These are phyloP conservation scores for Crotophaga sulcirostris DNA, from an alignment of 2,113 vertebrate genomes.

Conservation along the genomic window DNA sequence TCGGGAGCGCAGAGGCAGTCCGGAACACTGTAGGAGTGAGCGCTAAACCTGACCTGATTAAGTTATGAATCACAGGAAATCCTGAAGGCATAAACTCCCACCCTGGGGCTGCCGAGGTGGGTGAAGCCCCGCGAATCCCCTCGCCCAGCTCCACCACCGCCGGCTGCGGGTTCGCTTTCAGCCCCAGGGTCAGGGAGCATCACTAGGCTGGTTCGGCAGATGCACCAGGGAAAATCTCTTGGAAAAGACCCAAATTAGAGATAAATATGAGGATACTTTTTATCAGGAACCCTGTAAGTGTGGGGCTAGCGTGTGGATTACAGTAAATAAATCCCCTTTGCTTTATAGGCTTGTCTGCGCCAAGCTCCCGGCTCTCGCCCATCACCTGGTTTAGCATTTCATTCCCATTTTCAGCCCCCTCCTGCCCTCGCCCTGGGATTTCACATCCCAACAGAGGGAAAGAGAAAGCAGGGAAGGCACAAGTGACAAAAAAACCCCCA, in stretches of 20 bases:
- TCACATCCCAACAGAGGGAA: neutral
- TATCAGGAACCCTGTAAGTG: neutral
- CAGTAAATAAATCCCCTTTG: slow-evolving; percentile 25
- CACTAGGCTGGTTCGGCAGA: accelerated
- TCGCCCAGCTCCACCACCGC: neutral
- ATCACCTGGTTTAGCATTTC: neutral
- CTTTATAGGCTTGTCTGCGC: neutral
- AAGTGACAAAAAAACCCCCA: neutral
- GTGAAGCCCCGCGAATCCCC: neutral
- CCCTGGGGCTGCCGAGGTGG: neutral
- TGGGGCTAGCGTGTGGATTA: neutral
- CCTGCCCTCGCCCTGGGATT: neutral
- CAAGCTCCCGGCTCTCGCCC: neutral
- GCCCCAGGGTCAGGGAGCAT: neutral
- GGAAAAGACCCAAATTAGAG: neutral
- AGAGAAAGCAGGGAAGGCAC: neutral
- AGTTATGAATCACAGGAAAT: neutral
- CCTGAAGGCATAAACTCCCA: neutral
- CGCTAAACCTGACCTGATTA: neutral
- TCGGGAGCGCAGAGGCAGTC: neutral
- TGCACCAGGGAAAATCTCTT: neutral
- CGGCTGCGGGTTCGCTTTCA: neutral
- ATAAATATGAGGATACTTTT: neutral
- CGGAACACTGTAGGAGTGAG: neutral
- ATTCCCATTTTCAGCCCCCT: neutral